A percentile compares a stretch with the other conserved stretches of the same genome.
Evolutionary conservation across 2,797 vertebrate genomes (phyloP).

Genomic region (Sparidentex hasta): DNA sequence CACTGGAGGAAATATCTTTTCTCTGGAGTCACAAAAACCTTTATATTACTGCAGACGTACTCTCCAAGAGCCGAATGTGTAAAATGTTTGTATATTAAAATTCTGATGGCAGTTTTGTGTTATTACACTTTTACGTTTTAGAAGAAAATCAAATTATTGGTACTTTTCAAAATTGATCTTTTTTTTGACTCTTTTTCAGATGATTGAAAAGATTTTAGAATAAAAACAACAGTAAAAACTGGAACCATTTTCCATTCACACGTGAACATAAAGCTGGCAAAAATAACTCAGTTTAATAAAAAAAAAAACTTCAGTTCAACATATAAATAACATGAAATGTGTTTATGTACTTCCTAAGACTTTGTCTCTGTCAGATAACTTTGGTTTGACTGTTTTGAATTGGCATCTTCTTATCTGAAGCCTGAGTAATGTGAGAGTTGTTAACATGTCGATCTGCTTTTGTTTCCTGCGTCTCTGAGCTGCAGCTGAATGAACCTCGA

Average conservation of each 20-base stretch:
- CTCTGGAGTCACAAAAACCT: no score
- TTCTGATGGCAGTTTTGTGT: neutral
- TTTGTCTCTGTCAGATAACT: neutral
- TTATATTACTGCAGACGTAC: no score
- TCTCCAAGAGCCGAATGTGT: no score
- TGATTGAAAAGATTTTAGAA: neutral
- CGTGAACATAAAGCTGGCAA: neutral
- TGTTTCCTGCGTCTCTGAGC: neutral
- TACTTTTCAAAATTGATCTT: neutral
- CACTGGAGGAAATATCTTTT: no score
- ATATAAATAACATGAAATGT: neutral
- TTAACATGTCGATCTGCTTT: neutral
- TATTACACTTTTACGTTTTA: neutral
- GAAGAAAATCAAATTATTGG: neutral
- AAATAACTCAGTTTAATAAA: neutral
- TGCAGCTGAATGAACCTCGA: neutral
- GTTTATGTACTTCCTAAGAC: neutral
- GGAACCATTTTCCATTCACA: neutral
- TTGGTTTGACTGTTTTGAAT: neutral
- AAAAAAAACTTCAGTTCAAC: neutral
- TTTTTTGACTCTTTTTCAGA: no score
- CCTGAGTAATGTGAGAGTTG: neutral
- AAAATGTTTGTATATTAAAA: no score
- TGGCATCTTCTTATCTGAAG: neutral
- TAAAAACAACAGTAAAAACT: no score